Percentiles rank a stretch among this genome's conserved stretches.
phyloP scores from a whole-genome alignment of 2,888 invertebrate species.

The Rhimphoctona megacephalus region DNA sequence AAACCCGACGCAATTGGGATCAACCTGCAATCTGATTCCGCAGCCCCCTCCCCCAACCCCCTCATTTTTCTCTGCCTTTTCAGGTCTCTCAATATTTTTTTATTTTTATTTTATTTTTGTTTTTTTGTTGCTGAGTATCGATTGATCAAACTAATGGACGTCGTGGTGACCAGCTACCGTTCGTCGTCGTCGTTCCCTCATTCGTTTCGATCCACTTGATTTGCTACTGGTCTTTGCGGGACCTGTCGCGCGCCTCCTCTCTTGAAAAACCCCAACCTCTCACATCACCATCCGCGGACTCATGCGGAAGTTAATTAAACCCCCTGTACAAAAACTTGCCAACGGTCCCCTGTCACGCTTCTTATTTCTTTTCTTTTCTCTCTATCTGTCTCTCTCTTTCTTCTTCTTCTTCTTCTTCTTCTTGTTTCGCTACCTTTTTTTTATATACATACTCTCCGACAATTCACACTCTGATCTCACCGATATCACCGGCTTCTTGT shows the following conservation, averaged over 20 bases:
- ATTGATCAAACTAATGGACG: slow-evolving; percentile 60
- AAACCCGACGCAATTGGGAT: neutral
- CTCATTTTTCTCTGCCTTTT: neutral
- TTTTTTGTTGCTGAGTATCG: slow-evolving; percentile 19
- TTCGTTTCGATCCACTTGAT: slow-evolving; percentile 66
- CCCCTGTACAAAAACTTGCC: slow-evolving; percentile 61
- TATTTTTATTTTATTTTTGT: slow-evolving; percentile 17
- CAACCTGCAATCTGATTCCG: slow-evolving; percentile 8
- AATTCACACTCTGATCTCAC: slow-evolving; percentile 1
- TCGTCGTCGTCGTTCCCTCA: slow-evolving; percentile 55
- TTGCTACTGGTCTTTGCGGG: slow-evolving; percentile 63
- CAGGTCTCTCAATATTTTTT: neutral
- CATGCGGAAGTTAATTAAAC: slow-evolving; percentile 68
- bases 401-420: neutral
- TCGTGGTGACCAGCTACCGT: slow-evolving; percentile 35
- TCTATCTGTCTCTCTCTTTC: neutral
- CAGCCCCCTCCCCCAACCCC: neutral
- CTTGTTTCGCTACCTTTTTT: neutral
- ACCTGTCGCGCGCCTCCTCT: slow-evolving; percentile 45
- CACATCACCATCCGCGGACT: slow-evolving; percentile 19
- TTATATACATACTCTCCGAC: neutral
- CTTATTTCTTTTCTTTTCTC: slow-evolving; percentile 19
- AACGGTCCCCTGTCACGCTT: slow-evolving; percentile 56
- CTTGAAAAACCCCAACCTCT: slow-evolving; percentile 21
- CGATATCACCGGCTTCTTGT: slow-evolving; percentile 2